These are phyloP conservation scores for Megalops atlanticus DNA, from an alignment of 2,113 vertebrate species.

Conservation along the genomic window DNA sequence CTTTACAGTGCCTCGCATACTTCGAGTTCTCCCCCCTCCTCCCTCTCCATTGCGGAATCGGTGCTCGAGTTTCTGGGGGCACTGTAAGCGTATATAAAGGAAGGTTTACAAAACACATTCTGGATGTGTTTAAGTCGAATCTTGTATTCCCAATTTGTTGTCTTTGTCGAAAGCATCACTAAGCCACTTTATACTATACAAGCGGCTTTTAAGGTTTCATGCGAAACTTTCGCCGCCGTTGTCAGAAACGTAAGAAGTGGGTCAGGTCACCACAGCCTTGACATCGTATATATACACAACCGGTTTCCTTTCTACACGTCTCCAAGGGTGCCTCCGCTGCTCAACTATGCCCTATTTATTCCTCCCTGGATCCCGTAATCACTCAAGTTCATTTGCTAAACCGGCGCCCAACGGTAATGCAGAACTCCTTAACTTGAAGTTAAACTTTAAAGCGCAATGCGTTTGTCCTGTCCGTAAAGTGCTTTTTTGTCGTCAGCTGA, in stretches of 20 bases:
- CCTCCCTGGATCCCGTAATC: not conserved
- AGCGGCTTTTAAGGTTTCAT: not conserved
- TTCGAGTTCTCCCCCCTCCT: conserved; percentile 51
- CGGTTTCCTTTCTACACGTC: not conserved
- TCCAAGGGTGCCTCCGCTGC: not conserved
- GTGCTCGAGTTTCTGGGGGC: not conserved
- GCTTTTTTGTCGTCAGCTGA: not conserved
- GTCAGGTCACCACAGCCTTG: conserved; percentile 3
- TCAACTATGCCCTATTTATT: not conserved
- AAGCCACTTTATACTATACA: not conserved
- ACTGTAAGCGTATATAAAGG: not conserved
- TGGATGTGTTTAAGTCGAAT: not conserved
- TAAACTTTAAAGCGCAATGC: not conserved
- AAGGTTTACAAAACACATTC: not conserved
- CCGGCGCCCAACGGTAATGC: not conserved
- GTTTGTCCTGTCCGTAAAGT: too few species aligned
- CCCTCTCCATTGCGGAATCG: conserved; percentile 43
- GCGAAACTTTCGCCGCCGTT: not conserved
- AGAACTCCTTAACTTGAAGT: not conserved
- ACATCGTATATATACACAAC: conserved; percentile 9
- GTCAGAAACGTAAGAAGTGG: not conserved
- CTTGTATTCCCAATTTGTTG: not conserved
- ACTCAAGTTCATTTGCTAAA: not conserved
- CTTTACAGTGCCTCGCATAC: conserved; percentile 59
- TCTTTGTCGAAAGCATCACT: not conserved